These are phyloP conservation scores for Parnassius apollo DNA, from an alignment of 2,888 invertebrate species.

Conservation along the genomic window DNA sequence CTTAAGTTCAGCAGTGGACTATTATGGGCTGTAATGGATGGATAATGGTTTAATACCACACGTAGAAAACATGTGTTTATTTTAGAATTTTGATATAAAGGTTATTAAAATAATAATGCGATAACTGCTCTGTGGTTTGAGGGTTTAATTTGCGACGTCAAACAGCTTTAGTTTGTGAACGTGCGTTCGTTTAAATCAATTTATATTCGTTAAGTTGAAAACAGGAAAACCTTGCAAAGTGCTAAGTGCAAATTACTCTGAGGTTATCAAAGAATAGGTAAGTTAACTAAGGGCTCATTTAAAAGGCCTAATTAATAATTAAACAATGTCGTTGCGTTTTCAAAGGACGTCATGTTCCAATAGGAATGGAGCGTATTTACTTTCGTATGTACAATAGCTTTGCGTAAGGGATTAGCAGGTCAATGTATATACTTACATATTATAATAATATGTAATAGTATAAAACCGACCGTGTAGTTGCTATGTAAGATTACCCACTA, in stretches of 20 bases:
- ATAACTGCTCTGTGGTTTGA: not conserved
- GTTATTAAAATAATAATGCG: not conserved
- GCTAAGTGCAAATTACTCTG: conserved; percentile 4
- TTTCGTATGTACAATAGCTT: no score
- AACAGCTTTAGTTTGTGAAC: not conserved
- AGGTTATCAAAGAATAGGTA: conserved; percentile 16
- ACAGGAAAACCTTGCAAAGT: conserved; percentile 24
- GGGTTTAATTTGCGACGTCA: not conserved
- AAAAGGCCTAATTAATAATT: conserved; percentile 10
- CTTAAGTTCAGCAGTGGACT: no score
- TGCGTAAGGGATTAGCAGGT: no score
- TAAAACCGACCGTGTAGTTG: no score
- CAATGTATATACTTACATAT: no score
- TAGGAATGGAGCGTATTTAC: not conserved
- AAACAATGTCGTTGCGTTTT: conserved; percentile 6
- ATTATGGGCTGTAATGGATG: no score
- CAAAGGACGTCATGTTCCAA: not conserved
- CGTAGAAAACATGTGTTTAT: not conserved
- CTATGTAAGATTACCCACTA: no score
- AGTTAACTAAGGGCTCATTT: conserved; percentile 10
- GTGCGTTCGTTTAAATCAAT: conserved; percentile 3
- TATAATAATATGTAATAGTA: no score
- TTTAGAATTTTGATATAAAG: not conserved
- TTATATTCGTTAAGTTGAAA: conserved; percentile 21
- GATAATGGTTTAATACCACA: no score